Evolutionary conservation across 2,113 vertebrate genomes (phyloP), one percentile per base, ranked within the genome.

Genomic region (Zeus faber): DNA sequence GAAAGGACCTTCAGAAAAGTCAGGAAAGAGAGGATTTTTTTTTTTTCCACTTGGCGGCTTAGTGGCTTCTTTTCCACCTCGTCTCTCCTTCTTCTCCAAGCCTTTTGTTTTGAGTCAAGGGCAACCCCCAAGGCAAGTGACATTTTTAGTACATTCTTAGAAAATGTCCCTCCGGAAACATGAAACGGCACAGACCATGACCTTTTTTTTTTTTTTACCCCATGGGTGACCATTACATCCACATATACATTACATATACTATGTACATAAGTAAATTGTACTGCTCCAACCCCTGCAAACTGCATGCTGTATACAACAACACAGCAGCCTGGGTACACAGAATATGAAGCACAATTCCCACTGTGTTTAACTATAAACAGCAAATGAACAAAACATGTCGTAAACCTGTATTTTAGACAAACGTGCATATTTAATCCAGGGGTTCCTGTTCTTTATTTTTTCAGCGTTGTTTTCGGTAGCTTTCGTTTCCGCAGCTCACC

Each of bases 121-220:
- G 54, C 57, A 46, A 68, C 70, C 65, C 66, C 58, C 57, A 51
- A 77, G 24, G 63, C 72, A 50, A 70, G 26, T 76, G 76, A 77
- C 80, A 81, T 80, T 79, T 79, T 63, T 75, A 61, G 59, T 62
- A 23, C 81, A 54, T 26, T 65, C 49, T 67, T 41, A 73, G 33
- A 74, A 71, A 71, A 64, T 11, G 62, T 71, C 72, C 62, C 54
- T 62, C 35, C 70, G 58, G 63, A 67, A 57, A 43, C 29, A 44
- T 22, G 46, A 49, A 62, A 26, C 16, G 39, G 51, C 27, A 29
- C 51, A n/a, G n/a, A n/a, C 26, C 27, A 35, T 77, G 71, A 70
- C 72, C 58, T 64, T 66, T 68, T 26, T 37, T n/a, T 37, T 5
- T 37, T 14, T n/a, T 37, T n/a, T n/a, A 14, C 33, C 41, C 45